Percentiles rank a stretch among this genome's conserved stretches.
Conservation (phyloP, 2,113 vertebrate species). For the Chaenocephalus aceratus region DNA sequence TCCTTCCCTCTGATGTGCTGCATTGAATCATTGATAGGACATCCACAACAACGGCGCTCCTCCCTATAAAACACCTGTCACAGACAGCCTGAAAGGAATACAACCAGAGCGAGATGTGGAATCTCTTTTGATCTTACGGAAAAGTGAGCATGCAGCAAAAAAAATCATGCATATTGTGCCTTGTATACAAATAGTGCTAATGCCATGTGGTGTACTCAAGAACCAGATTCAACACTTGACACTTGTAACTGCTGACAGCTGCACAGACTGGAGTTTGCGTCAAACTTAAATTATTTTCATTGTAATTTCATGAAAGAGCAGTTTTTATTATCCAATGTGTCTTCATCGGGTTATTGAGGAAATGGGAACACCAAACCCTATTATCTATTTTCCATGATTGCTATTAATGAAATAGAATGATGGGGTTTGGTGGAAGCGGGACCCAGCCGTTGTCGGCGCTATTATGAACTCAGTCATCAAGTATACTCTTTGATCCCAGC, state of each 20-base stretch:
- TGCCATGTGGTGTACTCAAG: background rate
- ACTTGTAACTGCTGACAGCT: background rate
- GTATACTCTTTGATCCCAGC: constrained; percentile 77
- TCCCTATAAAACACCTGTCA: constrained; percentile 82
- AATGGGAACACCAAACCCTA: constrained; percentile 41
- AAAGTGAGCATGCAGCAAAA: constrained; percentile 6
- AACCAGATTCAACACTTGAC: background rate
- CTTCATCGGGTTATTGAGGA: background rate
- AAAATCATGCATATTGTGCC: constrained; percentile 47
- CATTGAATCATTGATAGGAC: constrained; percentile 85
- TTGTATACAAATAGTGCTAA: constrained; percentile 2
- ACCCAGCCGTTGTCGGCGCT: constrained; percentile 46
- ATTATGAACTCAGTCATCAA: constrained; percentile 69
- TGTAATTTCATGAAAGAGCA: constrained; percentile 6
- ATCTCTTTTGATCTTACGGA: constrained; percentile 60
- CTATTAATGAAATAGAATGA: constrained; percentile 70
- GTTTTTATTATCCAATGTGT: background rate
- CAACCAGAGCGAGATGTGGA: constrained; percentile 18
- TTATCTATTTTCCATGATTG: constrained; percentile 52
- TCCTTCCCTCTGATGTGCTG: constrained; percentile 74
- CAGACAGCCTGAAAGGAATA: constrained; percentile 61
- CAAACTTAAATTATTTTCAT: background rate
- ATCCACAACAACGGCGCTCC: constrained; percentile 77
- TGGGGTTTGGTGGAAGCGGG: constrained; percentile 42
- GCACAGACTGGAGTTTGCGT: background rate